Base-by-base conservation (phyloP, 2,113 vertebrate species). In the Grammomys surdaster region DNA sequence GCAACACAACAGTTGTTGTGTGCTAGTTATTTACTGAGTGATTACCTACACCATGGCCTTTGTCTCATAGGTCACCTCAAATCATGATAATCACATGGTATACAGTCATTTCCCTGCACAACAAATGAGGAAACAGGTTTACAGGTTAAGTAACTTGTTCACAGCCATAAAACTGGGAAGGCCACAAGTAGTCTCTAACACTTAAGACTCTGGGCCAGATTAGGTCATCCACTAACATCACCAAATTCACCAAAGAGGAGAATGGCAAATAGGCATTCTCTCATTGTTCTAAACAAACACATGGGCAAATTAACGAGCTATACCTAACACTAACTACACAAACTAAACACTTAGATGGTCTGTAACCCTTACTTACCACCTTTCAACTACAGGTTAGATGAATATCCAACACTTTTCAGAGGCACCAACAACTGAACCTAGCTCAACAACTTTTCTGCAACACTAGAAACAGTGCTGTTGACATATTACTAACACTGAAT, bases 41-140 rank as follows among this genome's bases (percentile, higher is more conserved):
- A 5, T 65, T 67, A 75, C 81, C 78, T 7, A 60, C 46, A 58
- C 33, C 16, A 24, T 3, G 11, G 40, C 81, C 70, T 16, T 60
- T 14, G 1, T 63, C 80, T 81, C 81, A 40, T 0, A 63, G 54
- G 67, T 60, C 85, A 89, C 69, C 9, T 88, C 26, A 51, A 58
- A 87, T 31, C 43, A 92, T 13, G 54, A 73, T 28, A 93, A 90
- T n/a, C 14, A 0, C 0, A 0, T 40, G 4, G 46, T 0, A 24
- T 70, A 22, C 16, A 90, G 58, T 81, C 72, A 89, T 85, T 92
- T 92, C 73, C 51, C 63, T 90, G 5, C 2, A 48, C 65, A 86
- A 92, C 11, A 84, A 92, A 88, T 40, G 51, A 96, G 80, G 65
- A 89, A 90, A 88, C 16, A 92, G 72, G 75, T 84, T 91, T 65